Evolutionary conservation across 2,888 invertebrate genomes (phyloP).

Genomic region (Hololepta plana): DNA sequence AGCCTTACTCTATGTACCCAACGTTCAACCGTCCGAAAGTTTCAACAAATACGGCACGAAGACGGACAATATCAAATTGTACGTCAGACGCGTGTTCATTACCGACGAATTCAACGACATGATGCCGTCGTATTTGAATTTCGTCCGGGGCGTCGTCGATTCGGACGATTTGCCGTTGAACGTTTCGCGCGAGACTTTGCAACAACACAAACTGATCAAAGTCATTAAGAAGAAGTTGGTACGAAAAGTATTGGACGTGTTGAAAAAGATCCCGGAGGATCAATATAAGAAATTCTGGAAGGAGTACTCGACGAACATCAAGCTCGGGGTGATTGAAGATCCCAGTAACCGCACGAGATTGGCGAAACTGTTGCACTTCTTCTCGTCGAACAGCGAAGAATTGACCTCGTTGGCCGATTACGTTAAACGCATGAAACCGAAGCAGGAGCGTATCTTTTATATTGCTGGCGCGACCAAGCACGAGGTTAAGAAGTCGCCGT

Average conservation of each 20-base stretch:
- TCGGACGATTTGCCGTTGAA: slow-evolving; percentile 97
- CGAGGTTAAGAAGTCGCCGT: slow-evolving; percentile 83
- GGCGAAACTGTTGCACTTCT: slow-evolving; percentile 86
- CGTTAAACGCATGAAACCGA: slow-evolving; percentile 85
- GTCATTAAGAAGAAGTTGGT: slow-evolving; percentile 97
- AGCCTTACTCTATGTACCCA: slow-evolving; percentile 85
- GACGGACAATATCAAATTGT: slow-evolving; percentile 88
- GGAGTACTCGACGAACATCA: slow-evolving; percentile 88
- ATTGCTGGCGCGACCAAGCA: slow-evolving; percentile 77
- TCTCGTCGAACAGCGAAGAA: slow-evolving; percentile 51
- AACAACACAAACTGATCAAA: slow-evolving; percentile 97
- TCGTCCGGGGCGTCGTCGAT: slow-evolving; percentile 94
- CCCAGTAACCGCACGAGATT: slow-evolving; percentile 88
- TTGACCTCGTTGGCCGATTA: slow-evolving; percentile 74
- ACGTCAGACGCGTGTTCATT: slow-evolving; percentile 96
- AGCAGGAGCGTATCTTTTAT: slow-evolving; percentile 90
- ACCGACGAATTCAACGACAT: slow-evolving; percentile 99
- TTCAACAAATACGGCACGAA: slow-evolving; percentile 94
- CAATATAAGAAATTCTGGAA: slow-evolving; percentile 94
- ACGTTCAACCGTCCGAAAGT: slow-evolving; percentile 75
- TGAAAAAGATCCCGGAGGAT: slow-evolving; percentile 84
- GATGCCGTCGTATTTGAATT: slow-evolving; percentile 94
- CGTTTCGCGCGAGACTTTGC: slow-evolving; percentile 93
- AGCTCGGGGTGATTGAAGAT: slow-evolving; percentile 86
- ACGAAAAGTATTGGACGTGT: slow-evolving; percentile 93